Conservation (phyloP, 92 coral and sea anemone genomes). For the Palythoa grandiflora region DNA sequence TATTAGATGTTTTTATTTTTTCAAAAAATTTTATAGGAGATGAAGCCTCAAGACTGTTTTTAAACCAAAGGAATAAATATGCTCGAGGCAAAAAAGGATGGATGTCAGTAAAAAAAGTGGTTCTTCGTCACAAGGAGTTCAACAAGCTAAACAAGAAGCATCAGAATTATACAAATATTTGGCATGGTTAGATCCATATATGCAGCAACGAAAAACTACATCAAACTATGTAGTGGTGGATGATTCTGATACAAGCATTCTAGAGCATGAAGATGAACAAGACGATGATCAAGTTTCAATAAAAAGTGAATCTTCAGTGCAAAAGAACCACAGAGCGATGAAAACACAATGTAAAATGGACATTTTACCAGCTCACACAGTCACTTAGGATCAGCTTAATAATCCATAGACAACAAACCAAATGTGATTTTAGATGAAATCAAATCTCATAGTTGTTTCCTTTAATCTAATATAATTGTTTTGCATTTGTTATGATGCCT, state of each 20-base stretch:
- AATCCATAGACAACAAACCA: slow-evolving; percentile 11
- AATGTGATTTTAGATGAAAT: neutral
- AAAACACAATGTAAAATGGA: neutral
- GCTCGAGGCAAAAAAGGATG: slow-evolving; percentile 2
- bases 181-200: slow-evolving; percentile 43
- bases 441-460: slow-evolving; percentile 4
- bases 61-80: neutral
- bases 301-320: slow-evolving; percentile 6
- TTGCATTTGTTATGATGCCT: neutral
- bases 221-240: slow-evolving; percentile 42
- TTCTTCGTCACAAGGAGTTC: neutral
- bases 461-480: neutral
- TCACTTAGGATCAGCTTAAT: neutral
- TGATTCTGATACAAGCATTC: slow-evolving; percentile 38
- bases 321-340: neutral
- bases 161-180: slow-evolving; percentile 21
- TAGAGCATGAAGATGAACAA: slow-evolving; percentile 41
- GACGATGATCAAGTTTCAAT: slow-evolving; percentile 22
- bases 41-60: slow-evolving; percentile 1
- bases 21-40: neutral
- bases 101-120: slow-evolving; percentile 6
- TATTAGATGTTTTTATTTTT: neutral
- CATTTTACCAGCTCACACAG: slow-evolving; percentile 8
- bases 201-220: slow-evolving; percentile 42
- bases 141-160: neutral